These are phyloP conservation scores for Pelagia noctiluca DNA, from an alignment of 30 jellyfish, hydroid and myxozoan species.

Conservation along the genomic window DNA sequence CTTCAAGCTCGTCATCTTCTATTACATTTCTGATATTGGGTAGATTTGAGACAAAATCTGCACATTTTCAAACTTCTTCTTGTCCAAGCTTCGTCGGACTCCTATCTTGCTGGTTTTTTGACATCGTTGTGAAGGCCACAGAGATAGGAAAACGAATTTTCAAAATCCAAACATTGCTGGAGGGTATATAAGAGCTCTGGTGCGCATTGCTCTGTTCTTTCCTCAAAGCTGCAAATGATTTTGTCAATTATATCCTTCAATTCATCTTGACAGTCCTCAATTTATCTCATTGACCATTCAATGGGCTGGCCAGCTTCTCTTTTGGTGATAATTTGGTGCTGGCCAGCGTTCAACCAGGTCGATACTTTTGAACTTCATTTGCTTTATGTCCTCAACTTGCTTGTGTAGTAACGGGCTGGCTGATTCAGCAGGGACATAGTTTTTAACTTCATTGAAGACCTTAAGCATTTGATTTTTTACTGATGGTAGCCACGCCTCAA, in stretches of 20 bases:
- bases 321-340: background rate
- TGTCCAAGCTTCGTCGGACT: background rate
- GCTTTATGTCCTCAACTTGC: background rate
- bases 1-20: background rate
- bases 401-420: background rate
- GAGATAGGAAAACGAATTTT: background rate
- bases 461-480: background rate
- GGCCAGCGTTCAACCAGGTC: background rate
- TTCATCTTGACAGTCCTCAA: background rate
- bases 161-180: conserved; percentile 12
- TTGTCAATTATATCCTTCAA: background rate
- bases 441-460: background rate
- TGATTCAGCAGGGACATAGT: background rate
- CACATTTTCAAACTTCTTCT: conserved; percentile 12
- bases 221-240: background rate
- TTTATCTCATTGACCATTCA: background rate
- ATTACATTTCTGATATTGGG: background rate
- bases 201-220: conserved; percentile 2
- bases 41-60: background rate
- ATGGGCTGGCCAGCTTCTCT: background rate
- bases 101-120: background rate
- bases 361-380: background rate
- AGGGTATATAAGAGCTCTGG: background rate
- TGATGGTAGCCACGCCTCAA: background rate
- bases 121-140: background rate